Conservation (phyloP, 2,113 vertebrate genomes). For the Pedionomus torquatus region DNA sequence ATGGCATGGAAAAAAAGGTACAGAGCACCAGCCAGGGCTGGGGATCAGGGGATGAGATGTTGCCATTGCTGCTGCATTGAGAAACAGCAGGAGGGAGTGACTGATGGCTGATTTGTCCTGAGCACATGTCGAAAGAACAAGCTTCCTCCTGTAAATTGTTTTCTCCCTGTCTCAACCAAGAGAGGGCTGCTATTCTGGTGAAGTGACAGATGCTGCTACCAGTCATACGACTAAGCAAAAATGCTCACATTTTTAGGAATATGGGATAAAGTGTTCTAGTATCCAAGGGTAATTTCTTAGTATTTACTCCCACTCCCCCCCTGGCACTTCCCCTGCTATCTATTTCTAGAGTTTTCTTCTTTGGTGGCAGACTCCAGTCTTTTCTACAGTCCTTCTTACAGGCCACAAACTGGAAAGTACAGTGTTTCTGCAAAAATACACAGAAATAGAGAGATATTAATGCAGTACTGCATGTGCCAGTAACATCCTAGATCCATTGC, state of each 20-base stretch:
- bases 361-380: neutral
- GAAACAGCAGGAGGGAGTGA: neutral
- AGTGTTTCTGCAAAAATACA: neutral
- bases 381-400: neutral
- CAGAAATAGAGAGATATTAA: neutral
- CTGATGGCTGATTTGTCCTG: conserved; percentile 5
- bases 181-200: neutral
- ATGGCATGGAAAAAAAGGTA: neutral
- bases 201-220: neutral
- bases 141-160: neutral
- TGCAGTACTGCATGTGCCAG: neutral
- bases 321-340: neutral
- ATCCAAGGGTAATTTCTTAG: neutral
- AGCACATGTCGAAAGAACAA: neutral
- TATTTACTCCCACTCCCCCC: neutral
- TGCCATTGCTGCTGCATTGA: neutral
- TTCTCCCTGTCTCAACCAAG: neutral
- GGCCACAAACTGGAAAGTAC: neutral
- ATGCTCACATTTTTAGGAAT: neutral
- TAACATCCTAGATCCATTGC: neutral
- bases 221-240: neutral
- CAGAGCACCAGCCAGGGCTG: neutral
- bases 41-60: neutral
- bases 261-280: neutral
- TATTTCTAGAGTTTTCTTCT: neutral